Base-by-base conservation (phyloP, 1,140 invertebrate genomes). In the Tigriopus japonicus region DNA sequence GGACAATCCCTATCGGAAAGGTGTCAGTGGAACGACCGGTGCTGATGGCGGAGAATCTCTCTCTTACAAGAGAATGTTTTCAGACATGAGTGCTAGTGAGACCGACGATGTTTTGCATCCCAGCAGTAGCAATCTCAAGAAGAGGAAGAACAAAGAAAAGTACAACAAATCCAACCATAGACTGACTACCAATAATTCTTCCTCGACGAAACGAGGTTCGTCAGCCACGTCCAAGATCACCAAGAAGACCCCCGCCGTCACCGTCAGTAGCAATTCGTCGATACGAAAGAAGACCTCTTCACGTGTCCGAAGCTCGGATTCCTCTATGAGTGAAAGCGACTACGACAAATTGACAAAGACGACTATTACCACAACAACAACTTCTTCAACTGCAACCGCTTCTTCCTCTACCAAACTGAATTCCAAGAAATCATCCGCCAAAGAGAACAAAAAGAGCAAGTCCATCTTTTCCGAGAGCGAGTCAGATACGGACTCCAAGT, bases 121-220 rank as follows among this genome's bases (percentile, higher is more conserved):
- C 6, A 41, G 42, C 10, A 60, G 42, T 15, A 61, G 51, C 17
- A 19, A 58, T 40, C 17, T 28, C 17, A 28, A 42, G 40, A 58
- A 58, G 17, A 58, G 42, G 19, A 41, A 43, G 21, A 28, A n/a
- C 5, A 42, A 41, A 40, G 51, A 58, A 60, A 62, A 62, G 24
- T 35, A 40, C 19, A 55, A 42, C n/a, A 60, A 55, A 15, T 52
- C 62, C 19, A 62, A 28, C 17, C 51, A 60, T 17, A 19, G 21
- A 19, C 41, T 59, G 24, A 41, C 43, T 1, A 49, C 53, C 40
- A 24, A 17, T 24, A 56, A 59, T 9, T 40, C 17, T 28, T 43
- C 58, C 51, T 15, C 63, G 63, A 54, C 52, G 6, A n/a, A 54
- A 21, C 60, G 49, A 23, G 71, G 73, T 41, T 70, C 40, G 51